Percentiles rank a stretch among this genome's conserved stretches.
These are phyloP conservation scores for Leiothrix lutea DNA, from an alignment of 2,113 vertebrate species.

Conservation along the genomic window DNA sequence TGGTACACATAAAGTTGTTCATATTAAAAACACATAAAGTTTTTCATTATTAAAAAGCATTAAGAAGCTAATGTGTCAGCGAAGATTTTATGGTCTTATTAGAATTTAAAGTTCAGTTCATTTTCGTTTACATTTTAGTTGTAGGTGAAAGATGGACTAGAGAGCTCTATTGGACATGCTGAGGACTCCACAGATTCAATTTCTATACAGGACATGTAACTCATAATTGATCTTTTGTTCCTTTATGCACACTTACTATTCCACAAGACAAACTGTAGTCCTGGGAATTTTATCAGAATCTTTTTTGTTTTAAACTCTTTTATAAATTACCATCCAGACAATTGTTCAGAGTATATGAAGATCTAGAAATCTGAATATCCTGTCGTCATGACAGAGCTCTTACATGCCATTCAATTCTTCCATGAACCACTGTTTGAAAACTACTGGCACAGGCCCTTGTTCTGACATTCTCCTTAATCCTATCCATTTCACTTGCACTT, in stretches of 20 bases:
- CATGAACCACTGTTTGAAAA: background rate
- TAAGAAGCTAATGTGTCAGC: background rate
- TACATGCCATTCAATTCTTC: background rate
- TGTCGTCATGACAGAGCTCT: background rate
- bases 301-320: background rate
- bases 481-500: background rate
- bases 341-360: background rate
- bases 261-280: background rate
- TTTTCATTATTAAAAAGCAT: background rate
- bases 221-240: background rate
- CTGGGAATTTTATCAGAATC: background rate
- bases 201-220: background rate
- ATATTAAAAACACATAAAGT: too few relatives aligned
- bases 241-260: background rate
- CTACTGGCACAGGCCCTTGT: background rate
- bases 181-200: background rate
- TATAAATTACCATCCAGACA: background rate
- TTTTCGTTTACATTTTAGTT: background rate
- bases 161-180: background rate
- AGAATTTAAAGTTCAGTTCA: background rate
- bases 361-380: background rate
- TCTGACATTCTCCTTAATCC: background rate
- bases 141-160: background rate
- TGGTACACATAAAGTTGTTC: background rate
- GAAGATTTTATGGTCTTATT: background rate